Evolutionary conservation across 2,113 vertebrate species (phyloP).

Genomic region (Hepsetus odoe): DNA sequence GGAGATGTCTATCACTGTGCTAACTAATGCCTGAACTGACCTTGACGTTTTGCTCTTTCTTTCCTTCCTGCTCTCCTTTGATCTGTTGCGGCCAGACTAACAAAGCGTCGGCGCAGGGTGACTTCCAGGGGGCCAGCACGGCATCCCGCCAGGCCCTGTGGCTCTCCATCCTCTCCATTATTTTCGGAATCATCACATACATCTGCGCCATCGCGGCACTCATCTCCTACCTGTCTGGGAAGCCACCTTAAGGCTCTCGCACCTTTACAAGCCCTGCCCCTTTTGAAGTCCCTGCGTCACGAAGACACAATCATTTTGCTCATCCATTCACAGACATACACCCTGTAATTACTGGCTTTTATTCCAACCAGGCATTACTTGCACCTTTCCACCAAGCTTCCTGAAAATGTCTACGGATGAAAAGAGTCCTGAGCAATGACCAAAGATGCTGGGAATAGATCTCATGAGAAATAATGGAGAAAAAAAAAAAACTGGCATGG

Average conservation of each 20-base stretch:
- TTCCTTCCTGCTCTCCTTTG: neutral
- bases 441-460: slow-evolving; percentile 9
- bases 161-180: slow-evolving; percentile 84
- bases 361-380: slow-evolving; percentile 38
- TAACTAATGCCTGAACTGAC: slow-evolving; percentile 11
- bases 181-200: slow-evolving; percentile 86
- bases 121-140: slow-evolving; percentile 79
- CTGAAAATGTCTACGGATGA: neutral
- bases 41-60: neutral
- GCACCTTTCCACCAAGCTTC: slow-evolving; percentile 22
- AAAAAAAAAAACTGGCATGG: neutral
- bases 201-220: slow-evolving; percentile 82
- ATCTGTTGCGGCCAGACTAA: slow-evolving; percentile 78
- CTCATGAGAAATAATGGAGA: neutral
- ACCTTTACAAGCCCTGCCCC: neutral
- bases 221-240: slow-evolving; percentile 85
- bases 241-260: slow-evolving; percentile 71
- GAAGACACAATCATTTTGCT: slow-evolving; percentile 5
- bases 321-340: slow-evolving; percentile 38
- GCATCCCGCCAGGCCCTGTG: slow-evolving; percentile 85
- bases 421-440: neutral
- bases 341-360: slow-evolving; percentile 47
- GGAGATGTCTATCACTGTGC: slow-evolving; percentile 13
- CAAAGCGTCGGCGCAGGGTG: slow-evolving; percentile 85
- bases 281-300: neutral